Evolutionary conservation across 2,888 invertebrate genomes (phyloP), one percentile per base, ranked within the genome.

Genomic region (Ditylenchus weischeri): DNA sequence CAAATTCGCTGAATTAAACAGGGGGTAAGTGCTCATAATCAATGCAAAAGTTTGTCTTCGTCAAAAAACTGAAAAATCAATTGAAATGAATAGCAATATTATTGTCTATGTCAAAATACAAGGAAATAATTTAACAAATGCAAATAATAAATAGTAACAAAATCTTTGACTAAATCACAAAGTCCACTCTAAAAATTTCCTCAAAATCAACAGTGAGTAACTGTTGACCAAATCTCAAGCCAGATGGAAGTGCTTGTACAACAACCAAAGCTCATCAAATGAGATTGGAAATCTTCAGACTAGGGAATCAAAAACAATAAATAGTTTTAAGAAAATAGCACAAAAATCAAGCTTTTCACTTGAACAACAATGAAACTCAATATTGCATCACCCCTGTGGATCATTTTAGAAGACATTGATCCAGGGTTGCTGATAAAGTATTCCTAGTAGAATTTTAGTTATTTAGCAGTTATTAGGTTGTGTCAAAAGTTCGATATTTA

Each of bases 231-330:
- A 54, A 29, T 23, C 21, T 54, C 54, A 54, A 23, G 1, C 15
- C 29, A 8, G 29, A 18, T 54, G 54, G 54, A 21, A 18, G 7
- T 54, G 43, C 43, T 43, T 43, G 43, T 43, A 43, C 13, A 29
- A 29, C 21, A 23, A 29, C 7, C n/a, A 54, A 54, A 23, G 15
- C 29, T 1, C 23, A 54, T 54, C 21, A 54, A 23, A 23, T 54
- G 54, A 54, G 54, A 54, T 54, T 54, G 54, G 54, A 54, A 54
- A 54, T 23, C 29, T 54, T 54, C 54, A n/a, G 54, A 29, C 54
- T 54, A 54, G n/a, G 54, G 54, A 54, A 10, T 23, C 54, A 54
- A 54, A n/a, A 13, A 43, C 43, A 43, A 43, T 43, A 43, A 43
- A 43, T 43, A 43, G 43, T 43, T 15, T 43, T 10, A 13, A 43